A percentile compares a stretch with the other conserved stretches of the same genome.
These are phyloP conservation scores for Antennarius striatus DNA, from an alignment of 2,113 vertebrate genomes.

Conservation along the genomic window DNA sequence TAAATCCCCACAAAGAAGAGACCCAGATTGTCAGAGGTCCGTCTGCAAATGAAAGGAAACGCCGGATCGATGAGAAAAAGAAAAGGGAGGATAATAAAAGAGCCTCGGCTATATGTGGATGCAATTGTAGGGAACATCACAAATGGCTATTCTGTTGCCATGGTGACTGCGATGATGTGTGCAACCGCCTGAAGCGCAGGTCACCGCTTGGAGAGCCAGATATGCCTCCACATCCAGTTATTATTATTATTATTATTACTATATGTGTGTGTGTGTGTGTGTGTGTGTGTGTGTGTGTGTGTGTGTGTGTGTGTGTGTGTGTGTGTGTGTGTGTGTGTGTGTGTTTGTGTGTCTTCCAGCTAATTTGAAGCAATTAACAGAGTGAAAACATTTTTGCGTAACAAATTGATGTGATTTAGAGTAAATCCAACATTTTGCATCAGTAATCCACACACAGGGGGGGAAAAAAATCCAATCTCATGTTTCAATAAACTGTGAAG, in stretches of 20 bases:
- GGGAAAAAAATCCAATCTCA: constrained; percentile 1
- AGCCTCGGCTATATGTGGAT: constrained; percentile 6
- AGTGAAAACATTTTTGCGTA: background rate
- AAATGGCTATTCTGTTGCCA: constrained; percentile 42
- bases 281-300: too few relatives aligned
- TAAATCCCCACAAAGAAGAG: background rate
- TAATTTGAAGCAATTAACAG: constrained; percentile 1
- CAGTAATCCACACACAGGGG: background rate
- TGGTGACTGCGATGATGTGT: constrained; percentile 45
- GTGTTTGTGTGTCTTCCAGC: background rate
- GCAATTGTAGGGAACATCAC: constrained; percentile 31
- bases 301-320: too few relatives aligned
- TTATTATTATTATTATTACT: background rate
- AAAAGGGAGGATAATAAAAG: constrained; percentile 19
- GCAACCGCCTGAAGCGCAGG: constrained; percentile 8
- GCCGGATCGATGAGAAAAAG: constrained; percentile 37
- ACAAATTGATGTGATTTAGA: background rate
- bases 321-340: too few relatives aligned
- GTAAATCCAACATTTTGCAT: background rate
- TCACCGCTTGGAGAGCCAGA: constrained; percentile 25
- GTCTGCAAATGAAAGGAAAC: constrained; percentile 12
- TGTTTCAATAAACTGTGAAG: constrained; percentile 12
- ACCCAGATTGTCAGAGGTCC: background rate
- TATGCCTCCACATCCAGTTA: background rate
- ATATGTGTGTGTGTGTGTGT: too few relatives aligned